A percentile compares a stretch with the other conserved stretches of the same genome.
Conservation (phyloP, 2,888 invertebrate species). For the Elegia similella region DNA sequence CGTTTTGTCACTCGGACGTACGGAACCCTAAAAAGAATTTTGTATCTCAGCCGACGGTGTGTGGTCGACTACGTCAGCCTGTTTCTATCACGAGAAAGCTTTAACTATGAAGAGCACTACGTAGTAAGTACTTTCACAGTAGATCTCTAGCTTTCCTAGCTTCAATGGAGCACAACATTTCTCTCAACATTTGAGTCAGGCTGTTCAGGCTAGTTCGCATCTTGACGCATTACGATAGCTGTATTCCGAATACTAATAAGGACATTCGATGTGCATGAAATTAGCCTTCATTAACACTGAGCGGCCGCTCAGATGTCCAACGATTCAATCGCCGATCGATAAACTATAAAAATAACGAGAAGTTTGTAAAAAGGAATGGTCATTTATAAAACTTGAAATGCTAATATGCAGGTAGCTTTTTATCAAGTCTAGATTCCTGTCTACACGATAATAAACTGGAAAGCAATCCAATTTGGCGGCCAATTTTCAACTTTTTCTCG, state of each 20-base stretch:
- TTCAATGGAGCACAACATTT: neutral
- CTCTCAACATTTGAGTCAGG: neutral
- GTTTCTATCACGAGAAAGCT: slow-evolving; percentile 9
- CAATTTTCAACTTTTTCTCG: slow-evolving; percentile 53
- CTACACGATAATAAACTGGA: slow-evolving; percentile 38
- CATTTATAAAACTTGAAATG: slow-evolving; percentile 23
- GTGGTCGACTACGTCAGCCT: slow-evolving; percentile 22
- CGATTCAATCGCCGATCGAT: slow-evolving; percentile 10
- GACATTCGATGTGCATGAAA: slow-evolving; percentile 7
- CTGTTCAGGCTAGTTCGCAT: neutral
- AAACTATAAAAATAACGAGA: slow-evolving; percentile 23
- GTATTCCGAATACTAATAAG: slow-evolving; percentile 14
- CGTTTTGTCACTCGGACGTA: too few species aligned
- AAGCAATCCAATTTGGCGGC: slow-evolving; percentile 43
- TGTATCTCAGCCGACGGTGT: slow-evolving; percentile 20
- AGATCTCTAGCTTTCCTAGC: slow-evolving; percentile 3
- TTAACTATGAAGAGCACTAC: too few species aligned
- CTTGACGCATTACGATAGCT: slow-evolving; percentile 1
- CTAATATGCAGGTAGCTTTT: slow-evolving; percentile 25
- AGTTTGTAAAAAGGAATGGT: slow-evolving; percentile 19
- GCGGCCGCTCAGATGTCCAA: slow-evolving; percentile 12
- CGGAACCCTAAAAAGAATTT: too few species aligned
- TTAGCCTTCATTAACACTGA: slow-evolving; percentile 12
- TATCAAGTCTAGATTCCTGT: slow-evolving; percentile 38
- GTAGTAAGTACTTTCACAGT: slow-evolving; percentile 12